phyloP scores from a whole-genome alignment of 2,888 invertebrate species.

The Cyrtodaria siliqua region DNA sequence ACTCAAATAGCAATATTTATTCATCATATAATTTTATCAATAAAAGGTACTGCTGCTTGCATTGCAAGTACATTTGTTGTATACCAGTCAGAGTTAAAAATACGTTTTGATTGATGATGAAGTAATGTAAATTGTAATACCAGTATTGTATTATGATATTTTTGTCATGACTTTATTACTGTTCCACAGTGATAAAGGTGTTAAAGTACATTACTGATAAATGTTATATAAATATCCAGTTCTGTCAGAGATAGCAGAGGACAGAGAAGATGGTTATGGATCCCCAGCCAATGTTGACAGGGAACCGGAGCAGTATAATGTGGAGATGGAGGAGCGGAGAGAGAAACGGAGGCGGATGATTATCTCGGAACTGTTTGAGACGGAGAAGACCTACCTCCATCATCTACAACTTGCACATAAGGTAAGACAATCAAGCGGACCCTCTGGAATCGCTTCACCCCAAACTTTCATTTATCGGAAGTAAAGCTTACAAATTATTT shows the following conservation, averaged over 20 bases:
- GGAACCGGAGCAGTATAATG: constrained; percentile 40
- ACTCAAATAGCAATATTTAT: too few relatives aligned
- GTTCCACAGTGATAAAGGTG: too few relatives aligned
- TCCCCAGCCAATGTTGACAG: constrained; percentile 39
- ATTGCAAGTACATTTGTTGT: too few relatives aligned
- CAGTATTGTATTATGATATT: too few relatives aligned
- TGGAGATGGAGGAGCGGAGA: constrained; percentile 63
- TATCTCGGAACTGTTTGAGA: constrained; percentile 90
- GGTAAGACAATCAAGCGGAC: constrained; percentile 79
- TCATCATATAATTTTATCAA: too few relatives aligned
- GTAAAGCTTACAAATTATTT: not conserved
- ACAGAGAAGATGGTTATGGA: constrained; percentile 34
- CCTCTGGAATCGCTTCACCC: not conserved
- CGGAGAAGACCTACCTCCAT: constrained; percentile 90
- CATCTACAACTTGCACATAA: constrained; percentile 90
- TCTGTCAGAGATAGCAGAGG: constrained; percentile 69
- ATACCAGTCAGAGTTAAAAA: too few relatives aligned
- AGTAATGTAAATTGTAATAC: too few relatives aligned
- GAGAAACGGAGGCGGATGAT: constrained; percentile 86
- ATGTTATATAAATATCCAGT: constrained; percentile 43
- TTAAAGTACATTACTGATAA: too few relatives aligned
- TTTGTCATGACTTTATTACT: too few relatives aligned
- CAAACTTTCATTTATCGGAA: not conserved
- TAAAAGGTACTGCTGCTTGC: too few relatives aligned
- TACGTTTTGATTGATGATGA: too few relatives aligned